Base-by-base conservation (phyloP, 2,113 vertebrate species). In the Symphodus melops region DNA sequence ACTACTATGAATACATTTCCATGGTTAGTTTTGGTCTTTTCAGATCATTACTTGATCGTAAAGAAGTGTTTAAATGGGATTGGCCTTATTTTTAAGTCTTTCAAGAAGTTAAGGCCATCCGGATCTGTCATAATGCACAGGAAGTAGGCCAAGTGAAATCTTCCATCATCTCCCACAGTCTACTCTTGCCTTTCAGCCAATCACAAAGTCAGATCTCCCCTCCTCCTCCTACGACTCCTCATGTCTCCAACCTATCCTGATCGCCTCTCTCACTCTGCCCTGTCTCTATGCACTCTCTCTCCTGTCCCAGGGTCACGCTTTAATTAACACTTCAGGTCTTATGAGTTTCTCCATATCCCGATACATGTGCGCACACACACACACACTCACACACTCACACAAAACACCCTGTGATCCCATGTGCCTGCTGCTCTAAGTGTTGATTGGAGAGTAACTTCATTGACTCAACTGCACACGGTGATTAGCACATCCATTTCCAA, bases 291-390 rank as follows among this genome's bases (percentile, higher is more conserved):
- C 23, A 7, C 71, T 79, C 69, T 44, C 78, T 53, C 63, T 76
- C 61, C 79, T 73, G 81, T 91, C 89, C 88, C 86, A 86, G 88
- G 88, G 88, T 89, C 89, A 89, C 76, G 59, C 83, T 89, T 91
- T 93, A 93, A 93, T 93, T 93, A 93, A 91, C 92, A 93, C 91
- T 90, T 90, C 83, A 91, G 89, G 86, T 87, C 88, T 89, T 88
- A 89, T 86, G 87, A 90, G 85, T 85, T 88, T 74, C 74, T 84
- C 76, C 77, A 64, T 81, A 82, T 87, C 75, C 88, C 71, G 67
- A 74, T 68, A 60, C 83, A 73, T 53, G 54, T 49, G 23, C 55
- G 59, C 53, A 59, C 63, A 48, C 68, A 53, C 54, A 75, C 54
- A 54, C 59, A 48, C 61, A 53, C 58, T 3, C 28, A 28, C 28